These are phyloP conservation scores for Erithacus rubecula DNA, from an alignment of 2,797 vertebrate species.

Conservation along the genomic window DNA sequence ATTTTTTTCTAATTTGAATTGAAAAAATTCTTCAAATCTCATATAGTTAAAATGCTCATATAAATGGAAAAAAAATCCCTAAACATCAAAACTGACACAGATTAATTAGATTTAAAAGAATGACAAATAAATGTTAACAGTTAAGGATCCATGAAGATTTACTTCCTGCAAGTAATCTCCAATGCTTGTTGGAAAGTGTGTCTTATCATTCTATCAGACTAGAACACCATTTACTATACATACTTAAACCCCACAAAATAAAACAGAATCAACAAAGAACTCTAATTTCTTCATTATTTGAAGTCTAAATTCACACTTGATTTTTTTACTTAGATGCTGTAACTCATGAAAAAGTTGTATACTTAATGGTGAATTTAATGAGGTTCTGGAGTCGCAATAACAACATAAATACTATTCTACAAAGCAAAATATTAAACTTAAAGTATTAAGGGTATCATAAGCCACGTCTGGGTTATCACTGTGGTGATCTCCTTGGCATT, in stretches of 20 bases:
- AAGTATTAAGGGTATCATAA: background rate
- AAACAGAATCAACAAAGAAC: rapidly evolving
- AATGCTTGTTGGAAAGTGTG: background rate
- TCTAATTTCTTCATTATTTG: background rate
- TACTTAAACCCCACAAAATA: background rate
- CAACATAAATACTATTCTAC: background rate
- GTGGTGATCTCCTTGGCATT: background rate
- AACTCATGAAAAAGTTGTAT: background rate
- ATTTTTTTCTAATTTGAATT: background rate
- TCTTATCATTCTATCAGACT: background rate
- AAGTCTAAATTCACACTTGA: background rate
- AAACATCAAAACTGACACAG: background rate
- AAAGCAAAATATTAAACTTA: background rate
- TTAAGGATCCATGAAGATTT: background rate
- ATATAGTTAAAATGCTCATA: background rate
- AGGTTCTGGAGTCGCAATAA: background rate
- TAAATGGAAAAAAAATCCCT: rapidly evolving
- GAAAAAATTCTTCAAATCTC: background rate
- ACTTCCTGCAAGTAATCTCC: background rate
- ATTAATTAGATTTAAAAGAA: background rate
- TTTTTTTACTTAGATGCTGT: background rate
- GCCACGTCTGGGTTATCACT: background rate
- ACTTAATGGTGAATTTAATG: background rate
- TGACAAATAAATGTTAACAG: background rate
- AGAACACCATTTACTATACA: background rate